phyloP scores from a whole-genome alignment of 2,113 vertebrate species.

The Odobenus rosmarus region DNA sequence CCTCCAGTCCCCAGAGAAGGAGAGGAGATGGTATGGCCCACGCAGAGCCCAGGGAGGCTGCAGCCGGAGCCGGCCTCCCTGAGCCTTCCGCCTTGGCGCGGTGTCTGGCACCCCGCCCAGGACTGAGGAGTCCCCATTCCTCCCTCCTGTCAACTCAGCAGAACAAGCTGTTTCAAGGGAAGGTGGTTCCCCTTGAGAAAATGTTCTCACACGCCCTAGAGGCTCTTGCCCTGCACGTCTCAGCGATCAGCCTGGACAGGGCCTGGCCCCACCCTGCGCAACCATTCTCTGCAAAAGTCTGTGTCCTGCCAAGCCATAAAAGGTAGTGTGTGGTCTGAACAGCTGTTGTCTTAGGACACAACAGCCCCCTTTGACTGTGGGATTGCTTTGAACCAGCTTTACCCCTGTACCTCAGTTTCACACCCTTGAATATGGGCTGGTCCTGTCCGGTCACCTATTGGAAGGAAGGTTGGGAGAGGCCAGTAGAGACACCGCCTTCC shows the following conservation, averaged over 20 bases:
- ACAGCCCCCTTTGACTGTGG: neutral
- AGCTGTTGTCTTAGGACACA: neutral
- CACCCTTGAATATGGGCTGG: neutral
- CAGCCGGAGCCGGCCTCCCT: neutral
- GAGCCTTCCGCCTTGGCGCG: neutral
- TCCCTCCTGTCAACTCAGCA: conserved; percentile 74
- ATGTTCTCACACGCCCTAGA: conserved; percentile 56
- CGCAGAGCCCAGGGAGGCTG: neutral
- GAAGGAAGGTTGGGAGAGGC: neutral
- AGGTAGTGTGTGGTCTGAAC: neutral
- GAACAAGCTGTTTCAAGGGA: conserved; percentile 74
- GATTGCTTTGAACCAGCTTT: neutral
- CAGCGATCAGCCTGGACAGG: neutral
- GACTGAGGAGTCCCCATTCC: conserved; percentile 55
- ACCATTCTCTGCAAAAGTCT: conserved; percentile 32
- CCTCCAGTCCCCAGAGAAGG: neutral
- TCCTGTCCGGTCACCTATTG: neutral
- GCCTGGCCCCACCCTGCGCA: conserved; percentile 36
- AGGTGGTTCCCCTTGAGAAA: conserved; percentile 75
- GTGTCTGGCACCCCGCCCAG: conserved; percentile 58
- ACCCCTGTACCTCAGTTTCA: neutral
- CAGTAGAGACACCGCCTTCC: neutral
- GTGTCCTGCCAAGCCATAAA: conserved; percentile 11
- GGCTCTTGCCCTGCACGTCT: conserved; percentile 53
- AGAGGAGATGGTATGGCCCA: neutral